Percentiles rank a stretch among this genome's conserved stretches.
Conservation (phyloP, 2,888 invertebrate genomes). For the Agrotis exclamationis region DNA sequence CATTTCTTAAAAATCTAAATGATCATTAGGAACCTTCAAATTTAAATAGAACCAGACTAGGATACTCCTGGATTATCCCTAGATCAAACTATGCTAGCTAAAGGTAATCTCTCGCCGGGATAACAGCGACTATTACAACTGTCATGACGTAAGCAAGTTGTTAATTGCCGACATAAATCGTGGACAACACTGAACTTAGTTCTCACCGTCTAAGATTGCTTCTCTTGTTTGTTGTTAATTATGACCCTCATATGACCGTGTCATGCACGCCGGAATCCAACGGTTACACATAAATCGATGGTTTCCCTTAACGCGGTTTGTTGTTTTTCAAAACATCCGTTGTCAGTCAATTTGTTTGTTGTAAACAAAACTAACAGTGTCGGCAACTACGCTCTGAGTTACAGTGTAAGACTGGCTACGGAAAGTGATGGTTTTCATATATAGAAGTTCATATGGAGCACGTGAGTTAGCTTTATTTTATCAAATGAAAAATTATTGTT, state of each 20-base stretch:
- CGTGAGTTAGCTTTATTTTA: conserved; percentile 61
- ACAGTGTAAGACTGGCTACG: conserved; percentile 30
- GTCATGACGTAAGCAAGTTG: conserved; percentile 45
- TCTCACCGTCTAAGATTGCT: conserved; percentile 30
- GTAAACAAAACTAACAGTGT: conserved; percentile 44
- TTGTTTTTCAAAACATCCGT: conserved; percentile 52
- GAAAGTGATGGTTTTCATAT: conserved; percentile 54
- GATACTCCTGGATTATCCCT: not conserved
- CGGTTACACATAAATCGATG: conserved; percentile 13
- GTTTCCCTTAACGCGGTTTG: conserved; percentile 34
- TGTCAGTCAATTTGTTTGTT: conserved; percentile 35
- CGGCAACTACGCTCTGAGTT: not conserved
- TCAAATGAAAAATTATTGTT: not conserved
- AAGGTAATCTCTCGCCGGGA: conserved; percentile 17
- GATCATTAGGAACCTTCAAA: not conserved
- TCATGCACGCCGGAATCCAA: conserved; percentile 1
- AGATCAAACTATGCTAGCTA: conserved; percentile 8
- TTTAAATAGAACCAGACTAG: too few species aligned
- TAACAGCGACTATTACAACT: conserved; percentile 35
- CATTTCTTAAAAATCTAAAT: too few species aligned
- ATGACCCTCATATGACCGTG: not conserved
- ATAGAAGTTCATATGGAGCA: conserved; percentile 62
- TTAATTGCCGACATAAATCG: conserved; percentile 58
- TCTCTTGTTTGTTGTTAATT: conserved; percentile 19
- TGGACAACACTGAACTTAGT: conserved; percentile 28